Conservation (phyloP, 2,113 vertebrate species). For the Petroica traversi region DNA sequence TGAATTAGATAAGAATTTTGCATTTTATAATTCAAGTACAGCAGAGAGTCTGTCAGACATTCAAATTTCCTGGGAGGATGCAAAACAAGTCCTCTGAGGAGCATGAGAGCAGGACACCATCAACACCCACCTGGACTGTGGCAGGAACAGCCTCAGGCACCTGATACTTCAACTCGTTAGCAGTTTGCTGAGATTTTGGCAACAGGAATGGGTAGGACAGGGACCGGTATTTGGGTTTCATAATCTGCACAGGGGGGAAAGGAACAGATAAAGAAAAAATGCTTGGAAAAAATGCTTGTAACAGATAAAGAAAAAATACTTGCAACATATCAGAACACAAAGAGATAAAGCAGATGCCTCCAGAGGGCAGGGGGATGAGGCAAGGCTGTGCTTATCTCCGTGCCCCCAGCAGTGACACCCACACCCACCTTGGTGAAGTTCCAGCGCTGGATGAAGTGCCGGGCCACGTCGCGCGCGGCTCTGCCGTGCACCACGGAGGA, state of each 20-base stretch:
- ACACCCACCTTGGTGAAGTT: slow-evolving; percentile 91
- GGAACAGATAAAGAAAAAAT: not conserved
- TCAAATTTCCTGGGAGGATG: not conserved
- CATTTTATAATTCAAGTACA: not conserved
- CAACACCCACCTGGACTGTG: slow-evolving; percentile 83
- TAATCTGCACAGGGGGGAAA: slow-evolving; percentile 71
- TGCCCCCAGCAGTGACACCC: not conserved
- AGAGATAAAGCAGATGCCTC: not conserved
- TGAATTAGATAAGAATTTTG: not conserved
- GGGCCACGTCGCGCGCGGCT: slow-evolving; percentile 88
- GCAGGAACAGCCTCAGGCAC: slow-evolving; percentile 80
- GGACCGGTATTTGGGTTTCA: slow-evolving; percentile 93
- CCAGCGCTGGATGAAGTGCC: slow-evolving; percentile 98
- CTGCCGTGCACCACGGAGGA: slow-evolving; percentile 88
- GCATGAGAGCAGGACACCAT: not conserved
- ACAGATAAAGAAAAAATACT: not conserved
- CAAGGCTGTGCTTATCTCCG: not conserved
- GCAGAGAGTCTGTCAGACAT: not conserved
- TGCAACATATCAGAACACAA: not conserved
- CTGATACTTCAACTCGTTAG: slow-evolving; percentile 82
- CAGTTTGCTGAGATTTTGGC: slow-evolving; percentile 90
- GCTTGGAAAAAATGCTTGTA: not conserved
- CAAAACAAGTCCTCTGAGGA: not conserved
- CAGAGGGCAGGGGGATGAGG: not conserved
- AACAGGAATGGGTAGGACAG: slow-evolving; percentile 90